phyloP scores from a whole-genome alignment of 2,113 vertebrate species.

The Climacteris rufus region DNA sequence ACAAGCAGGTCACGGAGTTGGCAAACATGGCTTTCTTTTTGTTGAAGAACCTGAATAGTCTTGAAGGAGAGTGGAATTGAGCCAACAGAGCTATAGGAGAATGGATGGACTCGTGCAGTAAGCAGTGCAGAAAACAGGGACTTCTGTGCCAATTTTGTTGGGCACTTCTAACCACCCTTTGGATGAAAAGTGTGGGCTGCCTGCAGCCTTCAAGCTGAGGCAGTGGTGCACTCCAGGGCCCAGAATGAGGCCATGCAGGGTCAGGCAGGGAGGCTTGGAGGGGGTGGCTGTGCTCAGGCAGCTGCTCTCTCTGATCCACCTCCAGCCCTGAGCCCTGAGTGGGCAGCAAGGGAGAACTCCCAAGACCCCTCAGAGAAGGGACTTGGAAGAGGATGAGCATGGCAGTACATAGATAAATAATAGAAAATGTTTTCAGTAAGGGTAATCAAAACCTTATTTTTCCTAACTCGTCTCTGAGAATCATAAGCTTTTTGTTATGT shows the following conservation, averaged over 20 bases:
- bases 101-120: background rate
- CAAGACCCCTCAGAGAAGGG: background rate
- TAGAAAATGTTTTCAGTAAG: background rate
- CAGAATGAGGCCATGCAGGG: background rate
- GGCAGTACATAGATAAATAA: background rate
- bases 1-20: background rate
- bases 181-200: background rate
- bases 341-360: background rate
- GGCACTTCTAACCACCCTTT: background rate
- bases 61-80: background rate
- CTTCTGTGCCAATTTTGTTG: background rate
- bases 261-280: background rate
- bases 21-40: background rate
- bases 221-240: background rate
- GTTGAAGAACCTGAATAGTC: background rate
- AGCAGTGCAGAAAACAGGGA: background rate
- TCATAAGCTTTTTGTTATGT: background rate
- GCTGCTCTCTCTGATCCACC: background rate
- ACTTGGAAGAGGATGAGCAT: background rate
- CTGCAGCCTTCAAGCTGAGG: background rate
- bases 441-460: background rate
- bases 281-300: accelerated
- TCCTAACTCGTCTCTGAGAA: background rate
- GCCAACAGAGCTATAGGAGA: accelerated
- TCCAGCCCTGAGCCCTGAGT: background rate